phyloP scores from a whole-genome alignment of 2,113 vertebrate species.

The Phylloscopus trochilus region DNA sequence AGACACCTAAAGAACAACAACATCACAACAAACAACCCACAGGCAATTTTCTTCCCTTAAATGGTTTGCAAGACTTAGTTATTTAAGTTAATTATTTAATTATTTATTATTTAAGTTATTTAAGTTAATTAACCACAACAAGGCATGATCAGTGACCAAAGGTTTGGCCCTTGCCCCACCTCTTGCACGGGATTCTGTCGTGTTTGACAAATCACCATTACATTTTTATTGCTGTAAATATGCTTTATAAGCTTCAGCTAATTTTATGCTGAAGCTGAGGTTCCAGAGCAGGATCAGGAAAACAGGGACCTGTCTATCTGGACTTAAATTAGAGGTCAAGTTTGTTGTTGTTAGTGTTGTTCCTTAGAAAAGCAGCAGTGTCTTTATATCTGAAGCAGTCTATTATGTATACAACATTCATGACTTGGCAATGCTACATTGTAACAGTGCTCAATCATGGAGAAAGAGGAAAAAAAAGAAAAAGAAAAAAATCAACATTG shows the following conservation, averaged over 20 bases:
- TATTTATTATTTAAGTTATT: too few species aligned
- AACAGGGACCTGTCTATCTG: background rate
- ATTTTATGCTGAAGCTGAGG: background rate
- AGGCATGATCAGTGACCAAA: background rate
- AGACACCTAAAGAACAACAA: slow-evolving; percentile 6
- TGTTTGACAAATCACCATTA: background rate
- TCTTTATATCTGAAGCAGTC: background rate
- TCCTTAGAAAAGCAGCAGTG: background rate
- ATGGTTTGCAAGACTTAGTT: background rate
- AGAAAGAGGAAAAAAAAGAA: background rate
- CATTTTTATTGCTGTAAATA: background rate
- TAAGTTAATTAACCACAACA: background rate
- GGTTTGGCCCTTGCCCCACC: background rate
- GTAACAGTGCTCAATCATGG: background rate
- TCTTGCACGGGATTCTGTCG: fast-evolving
- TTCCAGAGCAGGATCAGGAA: background rate
- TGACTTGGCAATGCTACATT: background rate
- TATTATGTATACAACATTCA: background rate
- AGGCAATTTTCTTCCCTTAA: background rate
- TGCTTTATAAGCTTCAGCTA: background rate
- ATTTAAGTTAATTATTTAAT: background rate
- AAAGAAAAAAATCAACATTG: background rate
- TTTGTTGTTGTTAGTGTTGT: background rate
- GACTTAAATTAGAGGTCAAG: background rate
- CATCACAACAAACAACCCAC: background rate